Evolutionary conservation across 92 coral and sea anemone species (phyloP), one percentile per base, ranked within the genome.

Genomic region (Diadumene lineata): DNA sequence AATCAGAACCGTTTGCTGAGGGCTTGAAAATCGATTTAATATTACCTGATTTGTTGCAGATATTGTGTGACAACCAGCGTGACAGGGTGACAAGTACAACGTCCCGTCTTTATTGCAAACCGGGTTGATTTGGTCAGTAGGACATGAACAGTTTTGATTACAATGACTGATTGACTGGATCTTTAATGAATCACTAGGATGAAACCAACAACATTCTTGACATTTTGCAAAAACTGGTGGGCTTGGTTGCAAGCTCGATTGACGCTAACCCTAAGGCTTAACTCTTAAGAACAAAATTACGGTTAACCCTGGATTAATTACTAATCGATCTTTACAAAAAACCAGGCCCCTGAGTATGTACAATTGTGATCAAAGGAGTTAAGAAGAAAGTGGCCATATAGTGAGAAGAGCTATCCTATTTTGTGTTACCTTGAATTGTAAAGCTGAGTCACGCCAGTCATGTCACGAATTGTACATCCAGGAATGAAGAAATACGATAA

Each of bases 51-150:
- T 57, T 33, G 57, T 25, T 29, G 60, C 67, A 38, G 48, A 38
- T 38, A 13, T 38, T 38, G 48, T 68, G 33, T 50, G 57, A 63
- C 97, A 92, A 0, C 97, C 97, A 56, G 97, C 97, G 69, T 88
- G 97, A 77, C 97, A 92, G 25, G 97, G 83, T 18, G 92, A 86
- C 33, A 92, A 82, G 67, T 84, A 92, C 6, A 84, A 78, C 56
- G 79, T 30, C 33, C 77, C 72, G 79, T 92, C 91, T 19, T 85
- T 69, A 15, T 93, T 93, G 55, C 97, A 92, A 21, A 92, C 93
- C 2, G 97, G 93, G 43, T 76, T 85, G 33, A 92, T 88, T 28
- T 26, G 66, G 21, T 60, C 87, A 15, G 66, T 66, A 7, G 93
- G 84, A 63, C 97, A 92, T 27, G 84, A 68, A 56, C 97, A 92